Evolutionary conservation across 2,113 vertebrate species (phyloP), one percentile per base, ranked within the genome.

Genomic region (Erpornis zantholeuca): DNA sequence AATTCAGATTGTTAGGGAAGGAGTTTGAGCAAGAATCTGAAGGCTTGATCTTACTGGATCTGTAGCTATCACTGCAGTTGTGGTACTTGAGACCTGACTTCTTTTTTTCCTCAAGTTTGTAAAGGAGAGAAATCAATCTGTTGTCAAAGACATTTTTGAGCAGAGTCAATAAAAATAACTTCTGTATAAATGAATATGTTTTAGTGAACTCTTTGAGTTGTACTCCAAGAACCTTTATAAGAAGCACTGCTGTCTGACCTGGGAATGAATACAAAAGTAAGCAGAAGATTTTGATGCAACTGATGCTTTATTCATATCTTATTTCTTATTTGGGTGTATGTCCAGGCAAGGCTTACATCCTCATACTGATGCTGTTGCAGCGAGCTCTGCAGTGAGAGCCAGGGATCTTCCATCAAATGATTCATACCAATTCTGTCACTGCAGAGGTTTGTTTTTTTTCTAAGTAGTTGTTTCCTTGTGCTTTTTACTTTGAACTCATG

Each of bases 71-170:
- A 3, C 19, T 69, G 1, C 45, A 70, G 42, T 50, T 20, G 11
- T 56, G 36, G 3, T 57, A 84, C 50, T 65, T 65, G 16, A 81
- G 90, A 76, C 17, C 2, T 40, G 24, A 44, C 23, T 63, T 44
- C 38, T 11, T 14, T n/a, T 44, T 47, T 31, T 23, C 9, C 3
- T 11, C 3, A 15, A 15, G 2, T 47, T 2, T 3, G 2, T 77
- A 17, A 19, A 79, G 57, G 33, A 72, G 64, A 31, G 14, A 80
- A 80, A 33, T 61, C 31, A 7, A 5, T 78, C 11, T 63, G 42
- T 69, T 82, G 25, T 80, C 15, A 36, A 86, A 77, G 25, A 36
- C 6, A 3, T 25, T 88, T 92, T 76, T 92, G 40, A 65, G n/a
- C 7, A 49, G 44, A 92, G 44, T 27, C 22, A 56, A 23, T 53